Conservation (phyloP, 2,888 invertebrate species). For the Melieria omissa region DNA sequence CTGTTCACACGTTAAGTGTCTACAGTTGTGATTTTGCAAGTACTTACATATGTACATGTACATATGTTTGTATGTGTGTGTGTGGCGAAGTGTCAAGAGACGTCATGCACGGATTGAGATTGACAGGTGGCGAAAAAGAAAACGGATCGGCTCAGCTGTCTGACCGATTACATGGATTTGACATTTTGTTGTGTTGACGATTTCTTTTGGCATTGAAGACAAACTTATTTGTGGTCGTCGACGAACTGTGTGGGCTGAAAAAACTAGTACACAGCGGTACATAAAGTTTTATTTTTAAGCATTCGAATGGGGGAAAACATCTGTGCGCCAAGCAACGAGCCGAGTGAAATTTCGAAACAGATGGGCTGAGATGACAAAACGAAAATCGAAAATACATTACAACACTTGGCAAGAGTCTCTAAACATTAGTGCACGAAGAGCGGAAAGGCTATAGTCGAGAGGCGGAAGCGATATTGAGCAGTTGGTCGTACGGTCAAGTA, state of each 20-base stretch:
- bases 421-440: no score
- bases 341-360: conserved; percentile 31
- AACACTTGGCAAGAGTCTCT: no score
- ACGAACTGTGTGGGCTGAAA: no score
- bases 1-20: not conserved
- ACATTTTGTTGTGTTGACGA: not conserved
- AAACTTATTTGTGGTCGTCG: not conserved
- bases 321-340: not conserved
- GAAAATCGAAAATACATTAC: no score
- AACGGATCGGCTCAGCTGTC: not conserved
- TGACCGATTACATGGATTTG: not conserved
- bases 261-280: no score
- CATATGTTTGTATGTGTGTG: not conserved
- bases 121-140: not conserved
- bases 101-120: not conserved
- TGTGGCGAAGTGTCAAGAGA: not conserved
- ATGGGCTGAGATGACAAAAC: conserved; percentile 6
- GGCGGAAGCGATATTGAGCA: no score
- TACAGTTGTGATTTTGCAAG: not conserved
- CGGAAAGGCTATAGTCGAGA: no score
- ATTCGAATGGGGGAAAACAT: conserved; percentile 2
- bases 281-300: no score
- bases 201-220: conserved; percentile 17
- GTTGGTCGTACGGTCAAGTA: no score
- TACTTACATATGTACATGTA: not conserved